A percentile compares a stretch with the other conserved stretches of the same genome.
phyloP scores from a whole-genome alignment of 2,888 invertebrate species.

The Tachystola acroxantha region DNA sequence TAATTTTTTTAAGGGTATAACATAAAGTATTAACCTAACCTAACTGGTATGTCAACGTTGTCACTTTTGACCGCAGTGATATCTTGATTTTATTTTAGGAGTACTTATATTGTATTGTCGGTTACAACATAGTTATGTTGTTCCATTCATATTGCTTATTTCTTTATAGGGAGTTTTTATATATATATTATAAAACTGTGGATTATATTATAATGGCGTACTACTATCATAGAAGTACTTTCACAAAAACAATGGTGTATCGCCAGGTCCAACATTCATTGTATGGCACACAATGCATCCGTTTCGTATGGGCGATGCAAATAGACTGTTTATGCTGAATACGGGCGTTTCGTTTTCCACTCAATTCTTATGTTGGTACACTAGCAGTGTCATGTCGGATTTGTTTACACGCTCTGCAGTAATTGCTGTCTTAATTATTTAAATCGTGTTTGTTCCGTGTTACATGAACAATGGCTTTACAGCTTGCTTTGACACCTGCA shows the following conservation, averaged over 20 bases:
- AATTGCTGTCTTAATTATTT: conserved; percentile 5
- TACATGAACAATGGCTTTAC: too few species aligned
- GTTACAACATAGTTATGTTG: too few species aligned
- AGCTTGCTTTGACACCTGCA: too few species aligned
- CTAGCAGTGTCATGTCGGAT: not conserved
- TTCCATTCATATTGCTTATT: too few species aligned
- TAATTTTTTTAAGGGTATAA: conserved; percentile 14
- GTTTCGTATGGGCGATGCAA: conserved; percentile 10
- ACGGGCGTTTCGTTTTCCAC: not conserved
- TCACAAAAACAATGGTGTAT: conserved; percentile 18
- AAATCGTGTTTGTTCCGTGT: not conserved
- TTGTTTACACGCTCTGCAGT: not conserved
- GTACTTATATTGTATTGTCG: not conserved
- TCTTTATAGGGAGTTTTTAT: too few species aligned
- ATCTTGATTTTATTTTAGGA: not conserved
- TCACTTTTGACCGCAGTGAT: not conserved
- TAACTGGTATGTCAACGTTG: conserved; percentile 12
- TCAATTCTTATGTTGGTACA: conserved; percentile 4
- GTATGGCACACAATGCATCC: conserved; percentile 24
- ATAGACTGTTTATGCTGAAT: conserved; percentile 4
- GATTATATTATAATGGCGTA: too few species aligned
- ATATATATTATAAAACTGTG: too few species aligned
- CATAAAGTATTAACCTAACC: conserved; percentile 2
- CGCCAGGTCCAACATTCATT: conserved; percentile 36
- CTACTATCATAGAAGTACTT: too few species aligned